Base-by-base conservation (phyloP, 2,113 vertebrate species). In the Perca schrenkii region DNA sequence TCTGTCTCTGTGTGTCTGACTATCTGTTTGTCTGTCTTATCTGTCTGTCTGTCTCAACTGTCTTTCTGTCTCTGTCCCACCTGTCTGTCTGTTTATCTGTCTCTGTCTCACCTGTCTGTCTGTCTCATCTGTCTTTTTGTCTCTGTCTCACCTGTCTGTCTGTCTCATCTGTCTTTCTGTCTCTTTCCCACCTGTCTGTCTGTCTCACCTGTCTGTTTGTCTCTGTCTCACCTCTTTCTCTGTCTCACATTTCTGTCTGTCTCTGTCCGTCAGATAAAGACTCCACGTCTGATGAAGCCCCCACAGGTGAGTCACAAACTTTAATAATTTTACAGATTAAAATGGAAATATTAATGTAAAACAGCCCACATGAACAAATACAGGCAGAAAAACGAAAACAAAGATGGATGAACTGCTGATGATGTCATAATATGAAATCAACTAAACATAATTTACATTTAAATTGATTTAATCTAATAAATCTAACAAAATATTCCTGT, bases 221-320 rank as follows among this genome's bases (percentile, higher is more conserved):
- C 3, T 52, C 46, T 53, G 4, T 80, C 28, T 31, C 4, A 56
- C 16, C 36, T 57, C 25, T 66, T 4, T 81, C 3, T 52, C 34
- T 53, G 4, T 80, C 22, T 69, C 17, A 5, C 21, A 6, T 70
- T 28, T 28, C 1, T 28, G 21, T 71, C n/a, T 66, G 7, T 81
- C 3, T 52, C 34, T 53, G 4, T 80, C 22, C 74, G 3, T 79
- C 79, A 95, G 94, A 93, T 86, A 94, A 92, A 77, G 95, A 95
- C 54, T 93, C 93, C 4, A 93, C 91, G 2, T 96, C 95, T 63
- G 92, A 94, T 77, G 95, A 96, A 87, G 92, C 89, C 65, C 95
- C 94, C 0, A 95, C 95, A 87, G 94, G 94, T 95, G 82, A 90
- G 83, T 64, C 14, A 80, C 21, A 34, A 53, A n/a, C 2, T 47